Percentiles rank a stretch among this genome's conserved stretches.
Conservation (phyloP, 2,797 vertebrate species). For the Rallus crepitans region DNA sequence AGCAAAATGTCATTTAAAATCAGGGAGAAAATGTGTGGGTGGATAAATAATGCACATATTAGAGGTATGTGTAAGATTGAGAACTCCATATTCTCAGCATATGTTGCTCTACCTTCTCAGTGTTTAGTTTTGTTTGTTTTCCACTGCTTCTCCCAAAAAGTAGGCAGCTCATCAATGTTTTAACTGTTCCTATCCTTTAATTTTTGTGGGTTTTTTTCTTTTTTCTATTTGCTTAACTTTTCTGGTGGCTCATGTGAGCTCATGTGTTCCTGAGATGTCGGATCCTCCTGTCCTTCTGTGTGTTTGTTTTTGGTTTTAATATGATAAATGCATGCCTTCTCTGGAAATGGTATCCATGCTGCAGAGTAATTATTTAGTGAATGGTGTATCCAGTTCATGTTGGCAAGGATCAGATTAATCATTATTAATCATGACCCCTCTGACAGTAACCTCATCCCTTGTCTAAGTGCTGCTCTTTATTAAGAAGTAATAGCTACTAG, state of each 20-base stretch:
- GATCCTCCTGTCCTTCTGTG: neutral
- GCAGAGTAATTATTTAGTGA: conserved; percentile 83
- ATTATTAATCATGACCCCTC: conserved; percentile 79
- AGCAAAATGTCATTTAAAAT: conserved; percentile 15
- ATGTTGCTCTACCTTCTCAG: neutral
- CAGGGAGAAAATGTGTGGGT: neutral
- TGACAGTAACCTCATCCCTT: conserved; percentile 77
- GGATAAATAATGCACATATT: neutral
- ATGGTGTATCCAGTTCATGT: conserved; percentile 70
- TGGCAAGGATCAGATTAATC: conserved; percentile 80
- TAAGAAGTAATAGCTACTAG: conserved; percentile 73
- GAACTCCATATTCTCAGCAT: neutral
- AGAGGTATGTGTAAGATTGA: neutral
- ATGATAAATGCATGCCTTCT: conserved; percentile 60
- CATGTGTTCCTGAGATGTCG: neutral
- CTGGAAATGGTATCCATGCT: conserved; percentile 77
- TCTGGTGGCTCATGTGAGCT: neutral
- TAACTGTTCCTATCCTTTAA: neutral
- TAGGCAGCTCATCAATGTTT: neutral
- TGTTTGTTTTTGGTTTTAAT: conserved; percentile 70
- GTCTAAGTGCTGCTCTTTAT: conserved; percentile 74
- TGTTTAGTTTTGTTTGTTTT: neutral
- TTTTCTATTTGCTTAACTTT: neutral
- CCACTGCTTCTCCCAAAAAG: neutral
- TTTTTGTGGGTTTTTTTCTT: neutral